phyloP scores from a whole-genome alignment of 2,888 invertebrate species.

The Chymomyza procnemis region DNA sequence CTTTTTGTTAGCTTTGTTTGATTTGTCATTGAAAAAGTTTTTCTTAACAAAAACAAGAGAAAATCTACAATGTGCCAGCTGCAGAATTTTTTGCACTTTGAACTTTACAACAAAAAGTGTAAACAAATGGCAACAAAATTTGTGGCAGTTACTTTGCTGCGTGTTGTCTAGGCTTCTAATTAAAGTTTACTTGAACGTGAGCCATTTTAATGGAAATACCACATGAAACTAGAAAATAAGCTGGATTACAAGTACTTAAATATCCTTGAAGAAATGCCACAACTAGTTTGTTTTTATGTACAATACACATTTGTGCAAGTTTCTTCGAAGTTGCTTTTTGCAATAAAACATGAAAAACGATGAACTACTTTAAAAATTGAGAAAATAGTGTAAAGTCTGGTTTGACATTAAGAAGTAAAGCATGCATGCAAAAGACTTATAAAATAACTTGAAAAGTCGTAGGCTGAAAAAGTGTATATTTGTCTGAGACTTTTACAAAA shows the following conservation, averaged over 20 bases:
- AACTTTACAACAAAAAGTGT: slow-evolving; percentile 37
- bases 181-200: background rate
- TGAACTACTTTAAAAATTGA: too few relatives aligned
- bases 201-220: background rate
- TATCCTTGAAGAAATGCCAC: background rate
- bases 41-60: background rate
- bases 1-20: background rate
- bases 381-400: too few relatives aligned
- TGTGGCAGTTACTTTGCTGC: background rate
- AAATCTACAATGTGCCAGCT: background rate
- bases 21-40: background rate
- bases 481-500: too few relatives aligned
- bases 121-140: background rate
- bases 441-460: too few relatives aligned
- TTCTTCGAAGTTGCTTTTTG: too few relatives aligned
- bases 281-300: background rate
- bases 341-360: too few relatives aligned
- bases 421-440: too few relatives aligned
- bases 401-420: too few relatives aligned
- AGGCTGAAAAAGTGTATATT: too few relatives aligned
- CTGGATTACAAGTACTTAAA: background rate
- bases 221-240: background rate
- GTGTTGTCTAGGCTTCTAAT: background rate
- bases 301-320: too few relatives aligned
- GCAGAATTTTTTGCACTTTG: slow-evolving; percentile 40